phyloP scores from a whole-genome alignment of 2,113 vertebrate genomes.

The Tragelaphus buxtoni region DNA sequence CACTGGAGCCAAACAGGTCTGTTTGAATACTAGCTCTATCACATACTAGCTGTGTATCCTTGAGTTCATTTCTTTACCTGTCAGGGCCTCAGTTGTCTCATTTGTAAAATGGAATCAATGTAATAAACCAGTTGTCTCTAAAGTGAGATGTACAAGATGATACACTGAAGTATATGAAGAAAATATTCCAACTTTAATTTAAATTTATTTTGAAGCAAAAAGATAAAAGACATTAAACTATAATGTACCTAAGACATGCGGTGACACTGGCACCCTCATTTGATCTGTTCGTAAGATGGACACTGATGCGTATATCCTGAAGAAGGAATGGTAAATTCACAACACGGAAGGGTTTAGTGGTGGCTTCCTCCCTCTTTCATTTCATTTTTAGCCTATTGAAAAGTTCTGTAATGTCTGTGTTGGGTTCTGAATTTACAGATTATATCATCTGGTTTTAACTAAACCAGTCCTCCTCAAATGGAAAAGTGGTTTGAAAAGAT shows the following conservation, averaged over 20 bases:
- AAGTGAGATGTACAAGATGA: background rate
- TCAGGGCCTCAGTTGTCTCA: background rate
- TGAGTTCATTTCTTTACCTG: background rate
- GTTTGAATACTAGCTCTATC: background rate
- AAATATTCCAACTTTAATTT: background rate
- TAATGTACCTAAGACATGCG: background rate
- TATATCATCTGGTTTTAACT: conserved; percentile 42
- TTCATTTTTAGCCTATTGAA: background rate
- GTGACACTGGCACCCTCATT: background rate
- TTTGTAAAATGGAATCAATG: background rate
- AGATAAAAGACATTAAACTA: background rate
- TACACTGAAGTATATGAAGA: background rate
- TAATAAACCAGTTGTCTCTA: background rate
- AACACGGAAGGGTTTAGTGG: background rate
- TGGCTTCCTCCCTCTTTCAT: background rate
- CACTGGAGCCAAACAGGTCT: background rate
- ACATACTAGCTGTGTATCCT: background rate
- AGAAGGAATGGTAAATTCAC: background rate
- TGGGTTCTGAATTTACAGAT: conserved; percentile 21
- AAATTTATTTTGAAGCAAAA: background rate
- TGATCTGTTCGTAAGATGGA: background rate
- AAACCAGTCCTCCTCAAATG: background rate
- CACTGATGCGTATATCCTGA: background rate
- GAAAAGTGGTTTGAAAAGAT: conserved; percentile 44
- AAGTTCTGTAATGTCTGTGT: background rate